These are phyloP conservation scores for Ctenoplectra terminalis DNA, from an alignment of 1,140 invertebrate genomes.

Conservation along the genomic window DNA sequence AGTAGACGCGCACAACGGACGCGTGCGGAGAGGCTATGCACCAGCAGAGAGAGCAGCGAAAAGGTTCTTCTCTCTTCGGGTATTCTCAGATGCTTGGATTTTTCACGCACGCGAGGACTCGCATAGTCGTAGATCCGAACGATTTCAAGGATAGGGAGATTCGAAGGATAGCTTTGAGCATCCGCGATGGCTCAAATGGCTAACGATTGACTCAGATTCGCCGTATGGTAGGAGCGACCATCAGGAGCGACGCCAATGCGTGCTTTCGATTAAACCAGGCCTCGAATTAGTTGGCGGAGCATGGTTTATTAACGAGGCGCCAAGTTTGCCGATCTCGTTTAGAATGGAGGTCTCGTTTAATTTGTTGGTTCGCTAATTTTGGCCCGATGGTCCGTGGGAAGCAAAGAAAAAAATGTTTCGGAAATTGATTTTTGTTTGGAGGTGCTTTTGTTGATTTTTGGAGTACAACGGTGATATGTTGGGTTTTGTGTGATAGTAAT, in stretches of 20 bases:
- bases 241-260: not conserved
- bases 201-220: too few relatives aligned
- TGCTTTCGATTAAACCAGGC: conserved; percentile 31
- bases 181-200: not conserved
- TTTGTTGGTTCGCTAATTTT: not conserved
- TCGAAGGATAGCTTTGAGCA: not conserved
- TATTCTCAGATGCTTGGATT: conserved; percentile 35
- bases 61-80: conserved; percentile 56
- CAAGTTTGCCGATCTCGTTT: conserved; percentile 7
- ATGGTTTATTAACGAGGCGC: conserved; percentile 8
- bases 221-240: not conserved
- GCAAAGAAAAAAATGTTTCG: too few relatives aligned
- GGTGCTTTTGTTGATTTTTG: too few relatives aligned
- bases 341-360: not conserved
- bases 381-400: not conserved
- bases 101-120: conserved; percentile 20
- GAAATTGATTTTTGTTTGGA: too few relatives aligned
- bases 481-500: too few relatives aligned
- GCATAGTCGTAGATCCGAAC: conserved; percentile 49
- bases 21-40: conserved; percentile 44
- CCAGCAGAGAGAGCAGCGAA: conserved; percentile 50
- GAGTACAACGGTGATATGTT: too few relatives aligned
- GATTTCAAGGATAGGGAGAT: not conserved
- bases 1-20: conserved; percentile 53
- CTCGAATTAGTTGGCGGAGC: conserved; percentile 29